Conservation (phyloP, 1,140 invertebrate species). For the Halesus radiatus region DNA sequence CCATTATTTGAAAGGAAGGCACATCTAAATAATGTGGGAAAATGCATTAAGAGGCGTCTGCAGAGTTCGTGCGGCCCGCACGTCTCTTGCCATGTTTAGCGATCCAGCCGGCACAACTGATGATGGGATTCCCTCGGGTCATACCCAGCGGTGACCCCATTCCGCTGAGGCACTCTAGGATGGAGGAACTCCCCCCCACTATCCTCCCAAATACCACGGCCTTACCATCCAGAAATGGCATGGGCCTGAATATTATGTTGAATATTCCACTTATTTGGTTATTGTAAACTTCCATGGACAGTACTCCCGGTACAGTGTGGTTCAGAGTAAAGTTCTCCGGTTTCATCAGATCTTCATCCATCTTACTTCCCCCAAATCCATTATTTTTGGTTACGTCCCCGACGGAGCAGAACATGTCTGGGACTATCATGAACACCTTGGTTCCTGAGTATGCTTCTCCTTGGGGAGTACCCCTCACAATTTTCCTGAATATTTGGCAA, state of each 20-base stretch:
- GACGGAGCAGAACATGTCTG: conserved; percentile 64
- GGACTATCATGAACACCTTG: conserved; percentile 60
- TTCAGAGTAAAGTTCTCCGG: conserved; percentile 62
- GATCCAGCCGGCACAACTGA: conserved; percentile 35
- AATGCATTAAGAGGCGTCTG: background rate
- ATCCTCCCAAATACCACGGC: conserved; percentile 66
- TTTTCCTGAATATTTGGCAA: conserved; percentile 32
- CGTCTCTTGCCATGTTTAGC: background rate
- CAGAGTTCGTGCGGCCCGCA: conserved; percentile 1
- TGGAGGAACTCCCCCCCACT: conserved; percentile 14
- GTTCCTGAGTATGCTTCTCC: conserved; percentile 39
- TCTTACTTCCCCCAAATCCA: conserved; percentile 62
- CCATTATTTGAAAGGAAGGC: too few species aligned
- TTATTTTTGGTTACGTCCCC: conserved; percentile 67
- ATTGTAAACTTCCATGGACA: conserved; percentile 65
- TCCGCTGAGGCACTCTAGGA: conserved; percentile 21
- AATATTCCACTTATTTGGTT: conserved; percentile 64
- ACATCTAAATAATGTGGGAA: too few species aligned
- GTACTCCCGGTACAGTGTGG: conserved; percentile 65
- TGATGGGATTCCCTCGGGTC: conserved; percentile 13
- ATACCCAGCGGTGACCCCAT: conserved; percentile 41
- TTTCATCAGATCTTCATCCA: conserved; percentile 56
- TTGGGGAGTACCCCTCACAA: background rate
- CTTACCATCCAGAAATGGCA: conserved; percentile 66
- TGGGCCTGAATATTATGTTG: conserved; percentile 67